These are phyloP conservation scores for Aphaenogaster rudis DNA, from an alignment of 1,140 invertebrate genomes.

Conservation along the genomic window DNA sequence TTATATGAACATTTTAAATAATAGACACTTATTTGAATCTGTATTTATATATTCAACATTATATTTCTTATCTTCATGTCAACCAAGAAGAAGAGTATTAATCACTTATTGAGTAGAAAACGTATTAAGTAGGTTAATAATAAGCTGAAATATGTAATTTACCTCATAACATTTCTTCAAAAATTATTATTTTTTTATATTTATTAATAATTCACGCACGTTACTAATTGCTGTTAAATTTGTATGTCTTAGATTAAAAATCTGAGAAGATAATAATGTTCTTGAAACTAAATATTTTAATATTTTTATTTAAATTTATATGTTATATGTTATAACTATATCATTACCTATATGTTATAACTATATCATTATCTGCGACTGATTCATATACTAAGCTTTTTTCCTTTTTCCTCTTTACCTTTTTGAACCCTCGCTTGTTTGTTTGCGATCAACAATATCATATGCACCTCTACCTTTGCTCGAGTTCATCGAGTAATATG, in stretches of 20 bases:
- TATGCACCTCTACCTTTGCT: neutral
- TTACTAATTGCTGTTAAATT: slow-evolving; percentile 8
- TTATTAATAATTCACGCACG: neutral
- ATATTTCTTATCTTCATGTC: neutral
- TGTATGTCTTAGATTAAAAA: neutral
- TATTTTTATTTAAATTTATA: neutral
- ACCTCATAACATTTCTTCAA: neutral
- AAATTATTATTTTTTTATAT: neutral
- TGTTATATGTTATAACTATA: neutral
- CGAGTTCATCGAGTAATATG: slow-evolving; percentile 13
- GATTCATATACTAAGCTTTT: neutral
- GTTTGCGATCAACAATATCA: neutral
- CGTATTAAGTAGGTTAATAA: neutral
- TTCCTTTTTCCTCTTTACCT: neutral
- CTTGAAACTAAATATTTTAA: neutral
- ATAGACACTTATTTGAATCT: neutral
- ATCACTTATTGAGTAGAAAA: neutral
- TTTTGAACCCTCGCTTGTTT: neutral
- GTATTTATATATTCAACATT: slow-evolving; percentile 15
- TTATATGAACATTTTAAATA: neutral
- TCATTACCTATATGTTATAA: neutral
- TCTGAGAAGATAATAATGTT: neutral
- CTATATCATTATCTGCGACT: neutral
- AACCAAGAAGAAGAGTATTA: neutral
- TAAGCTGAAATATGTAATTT: neutral